phyloP scores from a whole-genome alignment of 1,140 invertebrate species.

The Littorina saxatilis region DNA sequence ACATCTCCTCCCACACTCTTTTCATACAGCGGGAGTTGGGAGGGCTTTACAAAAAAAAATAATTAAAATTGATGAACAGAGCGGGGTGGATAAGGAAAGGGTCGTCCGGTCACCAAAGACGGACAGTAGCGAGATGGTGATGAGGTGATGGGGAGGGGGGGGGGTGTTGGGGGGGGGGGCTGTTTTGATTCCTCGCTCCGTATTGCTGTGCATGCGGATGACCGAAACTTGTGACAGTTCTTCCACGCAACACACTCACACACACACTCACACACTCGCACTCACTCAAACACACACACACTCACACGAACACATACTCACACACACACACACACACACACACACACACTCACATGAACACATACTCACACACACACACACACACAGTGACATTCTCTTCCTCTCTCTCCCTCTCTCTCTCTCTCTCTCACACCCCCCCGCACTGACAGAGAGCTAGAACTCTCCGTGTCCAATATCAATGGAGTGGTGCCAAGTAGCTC shows the following conservation, averaged over 20 bases:
- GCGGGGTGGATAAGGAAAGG: too few relatives aligned
- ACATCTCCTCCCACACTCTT: too few relatives aligned
- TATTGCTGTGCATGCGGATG: too few relatives aligned
- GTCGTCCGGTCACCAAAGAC: too few relatives aligned
- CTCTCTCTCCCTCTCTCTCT: not conserved
- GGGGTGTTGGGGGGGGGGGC: not conserved
- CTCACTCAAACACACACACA: not conserved
- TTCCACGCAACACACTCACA: not conserved
- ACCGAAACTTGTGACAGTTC: too few relatives aligned
- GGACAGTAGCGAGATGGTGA: not conserved
- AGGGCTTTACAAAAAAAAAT: too few relatives aligned
- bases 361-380: conserved; percentile 8
- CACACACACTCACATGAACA: conserved; percentile 13
- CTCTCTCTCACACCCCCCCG: not conserved
- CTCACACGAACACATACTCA: not conserved
- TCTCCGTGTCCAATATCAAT: too few relatives aligned
- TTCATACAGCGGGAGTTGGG: too few relatives aligned
- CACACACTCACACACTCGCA: not conserved
- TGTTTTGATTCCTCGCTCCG: too few relatives aligned
- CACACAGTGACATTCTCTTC: not conserved
- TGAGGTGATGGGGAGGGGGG: not conserved
- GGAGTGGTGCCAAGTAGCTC: too few relatives aligned
- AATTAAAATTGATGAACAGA: too few relatives aligned
- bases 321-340: not conserved
- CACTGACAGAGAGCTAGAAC: too few relatives aligned